phyloP scores from a whole-genome alignment of 2,888 invertebrate genomes.

The Melanostoma scalare region DNA sequence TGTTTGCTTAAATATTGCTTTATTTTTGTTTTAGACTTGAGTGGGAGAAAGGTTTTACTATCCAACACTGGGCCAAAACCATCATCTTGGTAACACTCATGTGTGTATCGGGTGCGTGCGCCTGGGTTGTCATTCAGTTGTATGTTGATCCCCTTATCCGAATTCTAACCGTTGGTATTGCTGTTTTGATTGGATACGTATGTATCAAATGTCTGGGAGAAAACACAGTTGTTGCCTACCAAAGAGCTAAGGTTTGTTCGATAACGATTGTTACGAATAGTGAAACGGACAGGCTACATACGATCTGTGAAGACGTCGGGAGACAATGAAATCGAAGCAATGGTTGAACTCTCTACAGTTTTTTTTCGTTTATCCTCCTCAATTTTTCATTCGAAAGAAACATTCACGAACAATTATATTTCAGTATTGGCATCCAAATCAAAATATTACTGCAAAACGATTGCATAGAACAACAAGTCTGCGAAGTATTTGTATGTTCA shows the following conservation, averaged over 20 bases:
- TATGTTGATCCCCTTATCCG: conserved; percentile 90
- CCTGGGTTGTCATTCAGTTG: conserved; percentile 91
- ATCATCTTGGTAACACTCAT: conserved; percentile 90
- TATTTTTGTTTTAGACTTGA: conserved; percentile 84
- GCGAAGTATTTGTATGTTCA: too few species aligned
- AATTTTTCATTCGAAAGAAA: neutral
- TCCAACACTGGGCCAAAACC: conserved; percentile 92
- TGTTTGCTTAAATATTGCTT: neutral
- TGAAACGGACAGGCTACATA: conserved; percentile 81
- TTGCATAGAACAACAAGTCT: too few species aligned
- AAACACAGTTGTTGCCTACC: conserved; percentile 94
- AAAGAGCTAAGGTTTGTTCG: conserved; percentile 93
- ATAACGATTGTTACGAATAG: conserved; percentile 86
- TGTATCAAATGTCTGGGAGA: conserved; percentile 93
- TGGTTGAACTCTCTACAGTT: conserved; percentile 37
- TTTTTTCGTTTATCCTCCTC: conserved; percentile 5
- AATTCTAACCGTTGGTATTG: conserved; percentile 91
- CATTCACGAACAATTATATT: too few species aligned
- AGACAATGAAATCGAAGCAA: conserved; percentile 73
- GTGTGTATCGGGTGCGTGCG: conserved; percentile 89
- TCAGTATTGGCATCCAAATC: too few species aligned
- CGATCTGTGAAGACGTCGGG: conserved; percentile 81
- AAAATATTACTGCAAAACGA: too few species aligned
- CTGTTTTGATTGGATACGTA: conserved; percentile 91
- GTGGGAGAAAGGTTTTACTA: conserved; percentile 92